Base-by-base conservation (phyloP, 2,113 vertebrate genomes). In the Porphyrio hochstetteri region DNA sequence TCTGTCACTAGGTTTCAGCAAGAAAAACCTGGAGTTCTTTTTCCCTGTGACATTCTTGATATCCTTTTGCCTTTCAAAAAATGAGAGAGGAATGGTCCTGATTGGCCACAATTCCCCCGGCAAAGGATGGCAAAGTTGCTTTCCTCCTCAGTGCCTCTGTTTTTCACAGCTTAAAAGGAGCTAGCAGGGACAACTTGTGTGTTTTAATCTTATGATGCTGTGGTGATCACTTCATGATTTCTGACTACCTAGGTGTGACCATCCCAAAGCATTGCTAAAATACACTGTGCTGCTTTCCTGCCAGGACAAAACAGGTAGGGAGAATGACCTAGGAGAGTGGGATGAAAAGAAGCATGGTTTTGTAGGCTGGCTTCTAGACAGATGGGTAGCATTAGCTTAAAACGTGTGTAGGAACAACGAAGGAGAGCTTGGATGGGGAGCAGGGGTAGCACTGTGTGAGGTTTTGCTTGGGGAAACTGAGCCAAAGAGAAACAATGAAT, bases 121-220 rank as follows among this genome's bases (percentile, higher is more conserved):
- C 1, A 2, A 9, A 40, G 19, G 17, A 40, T 1, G 1, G 46
- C 24, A 74, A 86, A 82, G 4, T 69, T 0, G 0, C 27, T 55
- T 85, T 75, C 16, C 40, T 92, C 9, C 50, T 90, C 38, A 23
- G 16, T 50, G 35, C 20, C 38, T 69, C 87, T 13, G 16, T 24
- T 89, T 42, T 52, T 72, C 42, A 65, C 18, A 78, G 23, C 38
- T 86, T 71, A 33, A 52, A 64, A 85, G 44, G 33, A 50, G 21
- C 16, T 28, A 9, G 5, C 21, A 72, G 50, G 9, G 9, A 33
- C 4, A 4, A 68, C 31, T 71, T 28, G 15, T 11, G 25, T 1
- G 0, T 21, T 52, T 50, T 35, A 48, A 72, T 40, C 11, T 82
- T 3, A 2, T 27, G 53, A 25, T 60, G 29, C 56, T 50, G 5